Percentiles rank a stretch among this genome's conserved stretches.
Conservation (phyloP, 2,888 invertebrate genomes). For the Prosopocoilus inquinatus region DNA sequence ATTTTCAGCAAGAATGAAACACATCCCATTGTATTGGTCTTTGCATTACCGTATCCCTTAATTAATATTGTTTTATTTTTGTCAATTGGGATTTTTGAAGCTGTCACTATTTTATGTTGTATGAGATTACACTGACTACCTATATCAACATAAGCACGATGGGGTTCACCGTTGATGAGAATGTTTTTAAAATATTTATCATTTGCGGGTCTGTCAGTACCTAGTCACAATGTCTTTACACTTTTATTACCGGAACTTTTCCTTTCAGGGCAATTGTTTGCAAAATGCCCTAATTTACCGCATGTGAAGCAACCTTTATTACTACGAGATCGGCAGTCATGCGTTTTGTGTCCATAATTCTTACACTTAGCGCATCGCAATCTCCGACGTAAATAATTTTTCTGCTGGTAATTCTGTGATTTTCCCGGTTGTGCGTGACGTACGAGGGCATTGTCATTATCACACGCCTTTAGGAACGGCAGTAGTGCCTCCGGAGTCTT, state of each 20-base stretch:
- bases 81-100: neutral
- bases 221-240: too few species aligned
- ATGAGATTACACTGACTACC: neutral
- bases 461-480: neutral
- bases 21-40: neutral
- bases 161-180: too few species aligned
- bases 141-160: too few species aligned
- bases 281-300: neutral
- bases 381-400: too few species aligned
- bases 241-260: too few species aligned
- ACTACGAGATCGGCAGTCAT: too few species aligned
- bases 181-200: neutral
- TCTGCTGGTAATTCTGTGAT: too few species aligned
- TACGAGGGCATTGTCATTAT: neutral
- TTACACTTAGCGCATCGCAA: too few species aligned
- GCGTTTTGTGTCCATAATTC: too few species aligned
- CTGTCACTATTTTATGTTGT: neutral
- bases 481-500: neutral
- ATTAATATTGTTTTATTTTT: neutral
- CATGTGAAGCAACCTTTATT: neutral
- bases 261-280: neutral
- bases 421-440: too few species aligned
- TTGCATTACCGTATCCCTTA: neutral
- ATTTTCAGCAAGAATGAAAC: neutral
- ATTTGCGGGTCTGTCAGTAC: too few species aligned